Evolutionary conservation across 2,797 vertebrate species (phyloP).

Genomic region (Sebastes dallii): DNA sequence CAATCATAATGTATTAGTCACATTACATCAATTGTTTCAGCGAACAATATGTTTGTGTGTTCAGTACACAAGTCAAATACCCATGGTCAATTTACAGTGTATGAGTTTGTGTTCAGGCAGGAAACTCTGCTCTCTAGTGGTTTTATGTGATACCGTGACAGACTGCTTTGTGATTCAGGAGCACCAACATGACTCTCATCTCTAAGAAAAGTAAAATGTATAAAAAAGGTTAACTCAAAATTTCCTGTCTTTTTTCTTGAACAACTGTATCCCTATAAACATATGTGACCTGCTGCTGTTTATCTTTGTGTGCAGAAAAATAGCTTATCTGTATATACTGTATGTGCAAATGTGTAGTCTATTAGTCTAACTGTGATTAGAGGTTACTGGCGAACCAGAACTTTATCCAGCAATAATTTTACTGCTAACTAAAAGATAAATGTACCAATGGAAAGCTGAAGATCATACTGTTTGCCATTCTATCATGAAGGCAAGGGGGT

Average conservation of each 20-base stretch:
- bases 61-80: not conserved
- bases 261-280: not conserved
- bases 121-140: constrained; percentile 65
- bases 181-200: not conserved
- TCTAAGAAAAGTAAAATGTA: not conserved
- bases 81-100: not conserved
- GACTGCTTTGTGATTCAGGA: not conserved
- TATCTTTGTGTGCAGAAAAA: not conserved
- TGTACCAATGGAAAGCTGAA: no score
- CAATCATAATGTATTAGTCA: not conserved
- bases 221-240: not conserved
- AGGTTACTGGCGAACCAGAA: no score
- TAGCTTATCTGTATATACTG: not conserved
- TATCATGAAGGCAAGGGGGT: no score
- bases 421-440: no score
- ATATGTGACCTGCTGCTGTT: not conserved
- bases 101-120: not conserved
- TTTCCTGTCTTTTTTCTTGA: not conserved
- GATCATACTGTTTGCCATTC: no score
- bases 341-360: not conserved
- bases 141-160: not conserved
- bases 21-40: not conserved
- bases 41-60: not conserved
- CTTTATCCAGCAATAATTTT: no score
- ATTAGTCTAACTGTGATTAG: no score